Base-by-base conservation (phyloP, 2,797 vertebrate species). In the Aeoliscus strigatus region DNA sequence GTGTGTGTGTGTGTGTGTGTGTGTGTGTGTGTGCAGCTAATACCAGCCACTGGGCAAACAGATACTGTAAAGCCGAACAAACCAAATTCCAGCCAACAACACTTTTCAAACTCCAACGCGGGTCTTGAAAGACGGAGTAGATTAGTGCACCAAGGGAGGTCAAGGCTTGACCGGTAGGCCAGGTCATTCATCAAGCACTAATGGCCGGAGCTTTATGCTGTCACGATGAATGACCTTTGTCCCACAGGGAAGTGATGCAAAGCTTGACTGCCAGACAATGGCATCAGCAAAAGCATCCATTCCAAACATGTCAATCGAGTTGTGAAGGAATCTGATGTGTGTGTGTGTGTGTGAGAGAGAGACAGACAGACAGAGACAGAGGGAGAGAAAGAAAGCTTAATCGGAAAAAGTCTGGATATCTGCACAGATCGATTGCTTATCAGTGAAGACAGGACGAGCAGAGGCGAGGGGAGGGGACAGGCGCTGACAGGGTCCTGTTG, bases 1-100 rank as follows among this genome's bases (percentile, higher is more conserved):
- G 26, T 39, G 5, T 30, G 11, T 54, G 27, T 43, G 25, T 34
- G 10, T 27, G 3, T 42, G 14, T 41, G 30, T 54, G 36, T 48
- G 28, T 28, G 18, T n/a, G 36, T 26, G 14, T 40, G 24, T 51
- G 33, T 39, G 18, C 14, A 32, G 21, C 39, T 14, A 25, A 85
- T 61, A 81, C 70, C 53, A 70, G 84, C 76, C 83, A 38, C 68
- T 80, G 77, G 78, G 70, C 79, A 87, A 88, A 87, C 51, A 80
- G 75, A 82, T 88, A 90, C 86, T 77, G 80, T 89, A 86, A 85
- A 83, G 71, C 67, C n/a, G n/a, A n/a, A n/a, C n/a, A n/a, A n/a
- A n/a, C n/a, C n/a, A n/a, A n/a, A n/a, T n/a, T n/a, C n/a, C n/a
- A n/a, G n/a, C n/a, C n/a, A n/a, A n/a, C n/a, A n/a, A n/a, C n/a